Base-by-base conservation (phyloP, 2,797 vertebrate species). In the Discoglossus pictus region DNA sequence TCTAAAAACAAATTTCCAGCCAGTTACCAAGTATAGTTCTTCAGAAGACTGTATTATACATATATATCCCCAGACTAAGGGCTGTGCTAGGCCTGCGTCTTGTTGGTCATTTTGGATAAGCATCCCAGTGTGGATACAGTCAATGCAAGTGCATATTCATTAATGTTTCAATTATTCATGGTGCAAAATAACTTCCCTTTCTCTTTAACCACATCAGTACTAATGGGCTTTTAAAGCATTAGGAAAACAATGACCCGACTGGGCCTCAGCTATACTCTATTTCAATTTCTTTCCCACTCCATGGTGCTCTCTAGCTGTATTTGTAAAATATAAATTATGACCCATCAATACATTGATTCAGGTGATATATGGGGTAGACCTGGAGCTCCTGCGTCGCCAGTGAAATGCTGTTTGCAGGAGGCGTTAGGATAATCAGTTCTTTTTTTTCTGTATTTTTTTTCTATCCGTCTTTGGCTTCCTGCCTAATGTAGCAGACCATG, bases 131-230 rank as follows among this genome's bases (percentile, higher is more conserved):
- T 58, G 43, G 56, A 58, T 25, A 16, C 34, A 65, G 40, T 55
- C 62, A 54, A n/a, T 36, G 62, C 20, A 18, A 65, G 11, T 9
- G 51, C 40, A 55, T 25, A 39, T 55, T 65, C 55, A 65, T 65
- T 65, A 65, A 55, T 38, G 16, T 44, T 55, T 65, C 63, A 58
- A 58, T 66, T 66, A 58, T 66, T 66, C 52, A 66, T 66, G 35
- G 43, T 24, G 25, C 15, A 58, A 66, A 42, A 54, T 46, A 50
- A 47, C 50, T 17, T 55, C 23, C 61, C 23, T n/a, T n/a, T n/a
- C 23, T 34, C 21, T 20, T 68, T 60, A 12, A 36, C 47, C 43
- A 36, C 52, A 44, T 60, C 40, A 39, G 31, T 46, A 43, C 25
- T 23, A 44, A 20, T 39, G 43, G 52, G 40, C 46, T 18, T 21